Base-by-base conservation (phyloP, 2,888 invertebrate species). In the Hylaea fasciaria region DNA sequence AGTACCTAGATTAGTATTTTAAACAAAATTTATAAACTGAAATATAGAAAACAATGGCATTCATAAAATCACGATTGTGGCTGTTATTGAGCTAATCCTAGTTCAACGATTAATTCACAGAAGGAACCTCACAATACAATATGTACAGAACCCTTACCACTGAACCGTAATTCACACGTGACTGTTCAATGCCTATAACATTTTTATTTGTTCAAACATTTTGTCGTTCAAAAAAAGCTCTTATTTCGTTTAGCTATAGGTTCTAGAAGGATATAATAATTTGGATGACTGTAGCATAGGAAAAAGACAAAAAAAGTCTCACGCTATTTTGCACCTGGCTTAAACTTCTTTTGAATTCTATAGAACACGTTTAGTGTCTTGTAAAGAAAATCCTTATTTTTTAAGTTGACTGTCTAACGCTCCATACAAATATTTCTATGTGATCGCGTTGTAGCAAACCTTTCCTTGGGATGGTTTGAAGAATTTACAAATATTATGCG, bases 321-420 rank as follows among this genome's bases (percentile, higher is more conserved):
- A 57, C 54, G 57, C 10, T 53, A 28, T 55, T 58, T 62, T 49
- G 59, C 62, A 62, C 52, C 58, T 65, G 62, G 22, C 40, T 43
- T 14, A 10, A 32, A 14, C 12, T 32, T 43, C 40, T 51, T 51
- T 50, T 40, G 40, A 43, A 43, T 51, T 51, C 51, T 51, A 43
- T 43, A 43, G 43, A 41, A 51, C 16, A 43, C 32, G 29, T 29
- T 50, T 40, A 0, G 49, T n/a, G 5, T 13, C 11, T 48, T 17
- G 50, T 39, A 37, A n/a, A 17, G 17, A 22, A 22, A 22, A 22
- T 22, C n/a, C 8, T 17, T 17, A 43, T 44, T 44, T 44, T 44
- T 44, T 28, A 4, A 40, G 7, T 3, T 35, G 35, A 10, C 10
- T 35, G 35, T 11, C 10, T 35, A 35, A 3, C 35, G 28, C 28